Evolutionary conservation across 2,888 invertebrate genomes (phyloP).

Genomic region (Athalia rosae): DNA sequence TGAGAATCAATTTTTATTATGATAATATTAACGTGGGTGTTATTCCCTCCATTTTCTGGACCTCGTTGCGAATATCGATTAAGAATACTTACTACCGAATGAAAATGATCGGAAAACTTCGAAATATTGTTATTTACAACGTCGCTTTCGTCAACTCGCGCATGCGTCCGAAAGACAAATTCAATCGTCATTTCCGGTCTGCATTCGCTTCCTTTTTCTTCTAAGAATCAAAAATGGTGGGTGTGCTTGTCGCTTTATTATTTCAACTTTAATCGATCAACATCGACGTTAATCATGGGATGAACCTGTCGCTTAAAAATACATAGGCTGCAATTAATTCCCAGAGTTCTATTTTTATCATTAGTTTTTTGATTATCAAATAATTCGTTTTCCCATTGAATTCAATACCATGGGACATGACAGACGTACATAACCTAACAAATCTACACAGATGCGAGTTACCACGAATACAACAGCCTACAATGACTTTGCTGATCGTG

Average conservation of each 20-base stretch:
- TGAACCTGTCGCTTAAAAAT: background rate
- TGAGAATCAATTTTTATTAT: background rate
- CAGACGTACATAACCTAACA: constrained; percentile 41
- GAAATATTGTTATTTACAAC: constrained; percentile 50
- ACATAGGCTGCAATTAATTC: background rate
- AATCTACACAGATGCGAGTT: constrained; percentile 4
- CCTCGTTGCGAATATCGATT: background rate
- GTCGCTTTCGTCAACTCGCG: constrained; percentile 45
- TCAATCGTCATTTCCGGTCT: constrained; percentile 58
- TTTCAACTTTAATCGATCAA: constrained; percentile 12
- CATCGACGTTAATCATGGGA: constrained; percentile 9
- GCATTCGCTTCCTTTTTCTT: constrained; percentile 60
- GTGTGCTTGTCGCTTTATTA: constrained; percentile 49
- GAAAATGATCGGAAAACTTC: constrained; percentile 13
- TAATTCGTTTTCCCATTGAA: background rate
- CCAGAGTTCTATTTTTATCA: background rate
- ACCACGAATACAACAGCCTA: background rate
- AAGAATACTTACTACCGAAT: background rate
- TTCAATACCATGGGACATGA: constrained; percentile 29
- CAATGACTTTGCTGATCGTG: background rate
- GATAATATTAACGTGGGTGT: background rate
- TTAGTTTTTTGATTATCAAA: background rate
- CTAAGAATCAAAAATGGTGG: constrained; percentile 68
- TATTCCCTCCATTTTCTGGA: background rate
- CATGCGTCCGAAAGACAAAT: constrained; percentile 53